A percentile compares a stretch with the other conserved stretches of the same genome.
phyloP scores from a whole-genome alignment of 2,797 vertebrate genomes.

The Bradypodion ventrale region DNA sequence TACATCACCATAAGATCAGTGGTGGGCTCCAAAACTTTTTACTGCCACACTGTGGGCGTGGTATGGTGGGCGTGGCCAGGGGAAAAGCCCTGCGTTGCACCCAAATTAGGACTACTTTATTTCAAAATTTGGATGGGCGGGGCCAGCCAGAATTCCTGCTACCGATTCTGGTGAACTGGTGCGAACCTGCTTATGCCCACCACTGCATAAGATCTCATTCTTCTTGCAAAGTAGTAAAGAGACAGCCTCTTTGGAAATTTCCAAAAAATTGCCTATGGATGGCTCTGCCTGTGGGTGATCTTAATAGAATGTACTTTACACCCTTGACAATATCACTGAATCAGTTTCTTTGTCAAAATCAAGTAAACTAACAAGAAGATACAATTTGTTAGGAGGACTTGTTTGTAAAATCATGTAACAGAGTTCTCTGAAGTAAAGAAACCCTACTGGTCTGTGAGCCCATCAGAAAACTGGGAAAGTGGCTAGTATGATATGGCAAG shows the following conservation, averaged over 20 bases:
- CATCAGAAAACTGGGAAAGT: neutral
- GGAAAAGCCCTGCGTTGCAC: too few relatives aligned
- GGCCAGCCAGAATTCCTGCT: too few relatives aligned
- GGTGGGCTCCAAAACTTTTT: too few relatives aligned
- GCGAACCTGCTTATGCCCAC: too few relatives aligned
- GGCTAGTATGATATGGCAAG: neutral
- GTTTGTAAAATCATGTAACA: neutral
- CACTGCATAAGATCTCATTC: neutral
- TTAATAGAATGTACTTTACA: too few relatives aligned
- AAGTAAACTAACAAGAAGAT: neutral
- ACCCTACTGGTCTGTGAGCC: neutral
- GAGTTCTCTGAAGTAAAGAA: neutral
- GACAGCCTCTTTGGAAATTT: neutral
- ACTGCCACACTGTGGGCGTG: too few relatives aligned
- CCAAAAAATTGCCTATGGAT: neutral
- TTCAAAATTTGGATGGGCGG: too few relatives aligned
- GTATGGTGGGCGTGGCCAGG: too few relatives aligned
- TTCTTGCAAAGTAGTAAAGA: neutral
- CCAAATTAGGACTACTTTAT: too few relatives aligned
- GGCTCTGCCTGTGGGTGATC: neutral
- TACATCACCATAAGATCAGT: too few relatives aligned
- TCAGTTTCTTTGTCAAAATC: neutral
- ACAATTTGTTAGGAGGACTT: neutral
- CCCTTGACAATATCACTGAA: too few relatives aligned
- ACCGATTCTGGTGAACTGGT: too few relatives aligned